Conservation (phyloP, 2,113 vertebrate species). For the Phaethon lepturus region DNA sequence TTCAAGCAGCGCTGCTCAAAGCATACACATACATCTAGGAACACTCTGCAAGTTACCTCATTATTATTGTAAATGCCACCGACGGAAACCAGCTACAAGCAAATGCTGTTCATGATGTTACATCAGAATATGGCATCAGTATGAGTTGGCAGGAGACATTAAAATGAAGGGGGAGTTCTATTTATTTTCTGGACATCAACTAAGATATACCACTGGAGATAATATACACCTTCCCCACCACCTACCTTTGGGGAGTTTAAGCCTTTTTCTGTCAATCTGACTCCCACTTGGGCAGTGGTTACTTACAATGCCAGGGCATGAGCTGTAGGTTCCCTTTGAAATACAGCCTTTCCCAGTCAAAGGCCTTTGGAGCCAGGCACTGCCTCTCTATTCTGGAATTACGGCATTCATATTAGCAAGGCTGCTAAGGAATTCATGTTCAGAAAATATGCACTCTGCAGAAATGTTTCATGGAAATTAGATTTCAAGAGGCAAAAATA, state of each 20-base stretch:
- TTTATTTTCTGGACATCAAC: constrained; percentile 42
- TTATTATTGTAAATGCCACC: background rate
- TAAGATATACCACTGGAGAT: background rate
- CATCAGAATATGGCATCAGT: background rate
- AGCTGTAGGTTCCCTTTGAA: background rate
- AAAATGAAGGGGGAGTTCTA: background rate
- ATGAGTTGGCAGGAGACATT: background rate
- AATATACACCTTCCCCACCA: background rate
- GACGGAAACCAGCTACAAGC: background rate
- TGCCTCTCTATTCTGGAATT: constrained; percentile 40
- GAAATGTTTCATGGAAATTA: constrained; percentile 71
- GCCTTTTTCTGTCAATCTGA: background rate
- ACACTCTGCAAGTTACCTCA: background rate
- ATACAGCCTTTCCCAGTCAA: background rate
- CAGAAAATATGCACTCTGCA: constrained; percentile 24
- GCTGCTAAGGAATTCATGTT: constrained; percentile 38
- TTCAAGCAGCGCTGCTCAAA: background rate
- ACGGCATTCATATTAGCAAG: background rate
- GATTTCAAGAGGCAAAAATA: constrained; percentile 68
- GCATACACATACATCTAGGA: background rate
- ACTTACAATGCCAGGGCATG: background rate
- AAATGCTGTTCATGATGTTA: background rate
- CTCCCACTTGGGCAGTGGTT: background rate
- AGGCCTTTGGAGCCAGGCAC: background rate
- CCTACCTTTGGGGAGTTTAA: background rate